phyloP scores from a whole-genome alignment of 2,888 invertebrate species.

The Anticlea derivata region DNA sequence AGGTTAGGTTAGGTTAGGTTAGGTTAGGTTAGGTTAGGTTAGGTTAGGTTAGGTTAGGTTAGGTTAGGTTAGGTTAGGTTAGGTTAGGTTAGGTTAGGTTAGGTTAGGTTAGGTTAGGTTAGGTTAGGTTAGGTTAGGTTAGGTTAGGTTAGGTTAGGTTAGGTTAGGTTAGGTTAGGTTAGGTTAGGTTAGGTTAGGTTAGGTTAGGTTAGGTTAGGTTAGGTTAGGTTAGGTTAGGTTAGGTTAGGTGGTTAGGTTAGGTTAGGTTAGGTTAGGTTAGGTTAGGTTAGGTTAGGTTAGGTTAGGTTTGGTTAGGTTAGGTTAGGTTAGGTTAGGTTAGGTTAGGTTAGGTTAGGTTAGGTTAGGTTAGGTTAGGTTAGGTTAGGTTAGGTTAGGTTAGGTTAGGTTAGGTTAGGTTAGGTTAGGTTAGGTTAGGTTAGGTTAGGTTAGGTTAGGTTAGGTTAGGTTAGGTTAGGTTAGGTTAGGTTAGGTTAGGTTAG shows the following conservation, averaged over 20 bases:
- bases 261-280: slow-evolving; percentile 29
- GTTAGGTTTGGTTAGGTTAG: slow-evolving; percentile 35
- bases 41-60: slow-evolving; percentile 31
- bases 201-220: slow-evolving; percentile 34
- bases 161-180: slow-evolving; percentile 33
- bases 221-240: slow-evolving; percentile 37
- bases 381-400: slow-evolving; percentile 35
- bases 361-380: slow-evolving; percentile 31
- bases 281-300: slow-evolving; percentile 34
- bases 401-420: slow-evolving; percentile 39
- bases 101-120: slow-evolving; percentile 19
- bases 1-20: slow-evolving; percentile 22
- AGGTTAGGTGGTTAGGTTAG: slow-evolving; percentile 28
- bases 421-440: slow-evolving; percentile 40
- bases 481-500: slow-evolving; percentile 32
- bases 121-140: slow-evolving; percentile 23
- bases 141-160: slow-evolving; percentile 37
- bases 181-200: slow-evolving; percentile 34
- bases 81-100: slow-evolving; percentile 28
- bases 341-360: slow-evolving; percentile 24
- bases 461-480: slow-evolving; percentile 31
- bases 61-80: slow-evolving; percentile 29
- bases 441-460: slow-evolving; percentile 35
- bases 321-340: slow-evolving; percentile 24
- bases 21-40: slow-evolving; percentile 20